Conservation (phyloP, 2,113 vertebrate genomes). For the Platycercus adscitus region DNA sequence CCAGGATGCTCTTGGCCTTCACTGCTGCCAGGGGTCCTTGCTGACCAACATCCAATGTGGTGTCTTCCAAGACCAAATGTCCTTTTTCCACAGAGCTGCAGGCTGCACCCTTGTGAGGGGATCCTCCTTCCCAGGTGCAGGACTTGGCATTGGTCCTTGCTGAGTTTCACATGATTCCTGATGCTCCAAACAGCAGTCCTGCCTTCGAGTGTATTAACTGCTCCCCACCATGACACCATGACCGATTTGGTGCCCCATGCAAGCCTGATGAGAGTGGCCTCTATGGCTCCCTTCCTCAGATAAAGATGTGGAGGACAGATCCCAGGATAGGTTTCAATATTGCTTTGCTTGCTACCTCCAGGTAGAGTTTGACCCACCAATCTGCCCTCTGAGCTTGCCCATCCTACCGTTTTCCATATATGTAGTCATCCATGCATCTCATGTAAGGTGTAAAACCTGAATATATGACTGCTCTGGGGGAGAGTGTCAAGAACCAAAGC, state of each 20-base stretch:
- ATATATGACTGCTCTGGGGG: neutral
- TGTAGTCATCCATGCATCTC: neutral
- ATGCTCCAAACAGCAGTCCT: neutral
- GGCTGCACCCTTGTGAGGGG: neutral
- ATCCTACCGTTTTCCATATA: neutral
- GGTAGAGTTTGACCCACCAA: neutral
- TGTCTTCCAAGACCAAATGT: neutral
- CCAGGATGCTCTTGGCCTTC: neutral
- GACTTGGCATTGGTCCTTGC: neutral
- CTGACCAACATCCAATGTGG: accelerated
- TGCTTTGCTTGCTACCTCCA: neutral
- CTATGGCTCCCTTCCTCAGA: neutral
- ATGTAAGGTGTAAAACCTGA: accelerated
- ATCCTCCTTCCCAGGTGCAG: neutral
- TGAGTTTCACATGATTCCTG: neutral
- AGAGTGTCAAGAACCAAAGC: neutral
- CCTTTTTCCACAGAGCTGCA: neutral
- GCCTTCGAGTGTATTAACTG: neutral
- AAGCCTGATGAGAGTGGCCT: neutral
- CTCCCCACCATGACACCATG: neutral
- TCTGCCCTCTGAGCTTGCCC: neutral
- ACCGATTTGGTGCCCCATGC: neutral
- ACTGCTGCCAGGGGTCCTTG: neutral
- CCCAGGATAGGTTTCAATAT: neutral
- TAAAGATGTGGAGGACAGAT: neutral